Percentiles rank a stretch among this genome's conserved stretches.
phyloP scores from a whole-genome alignment of 2,888 invertebrate genomes.

The Oscheius sp. region DNA sequence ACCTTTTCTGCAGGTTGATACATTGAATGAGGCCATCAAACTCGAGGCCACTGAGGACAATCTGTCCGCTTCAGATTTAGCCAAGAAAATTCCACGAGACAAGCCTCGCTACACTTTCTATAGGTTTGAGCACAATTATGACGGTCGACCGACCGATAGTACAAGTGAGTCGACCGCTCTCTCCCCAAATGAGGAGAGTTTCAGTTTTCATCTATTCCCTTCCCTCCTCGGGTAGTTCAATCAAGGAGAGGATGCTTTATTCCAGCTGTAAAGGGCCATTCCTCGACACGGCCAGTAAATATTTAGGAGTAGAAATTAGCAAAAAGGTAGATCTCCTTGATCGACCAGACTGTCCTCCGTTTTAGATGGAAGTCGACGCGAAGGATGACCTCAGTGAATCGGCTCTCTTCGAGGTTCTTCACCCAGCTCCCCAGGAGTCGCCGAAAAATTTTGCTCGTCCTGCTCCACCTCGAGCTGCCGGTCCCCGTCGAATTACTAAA shows the following conservation, averaged over 20 bases:
- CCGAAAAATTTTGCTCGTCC: conserved; percentile 92
- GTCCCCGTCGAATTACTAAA: conserved; percentile 70
- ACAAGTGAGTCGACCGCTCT: conserved; percentile 78
- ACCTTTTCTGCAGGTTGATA: conserved; percentile 77
- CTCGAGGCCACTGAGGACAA: conserved; percentile 82
- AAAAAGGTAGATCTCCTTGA: conserved; percentile 82
- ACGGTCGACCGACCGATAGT: conserved; percentile 88
- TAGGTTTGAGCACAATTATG: conserved; percentile 89
- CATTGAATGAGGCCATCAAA: conserved; percentile 88
- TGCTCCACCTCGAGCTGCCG: conserved; percentile 82
- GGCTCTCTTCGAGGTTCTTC: conserved; percentile 89
- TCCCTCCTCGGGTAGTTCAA: conserved; percentile 92
- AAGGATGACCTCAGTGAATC: conserved; percentile 91
- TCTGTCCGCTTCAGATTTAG: conserved; percentile 81
- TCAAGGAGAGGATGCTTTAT: conserved; percentile 98
- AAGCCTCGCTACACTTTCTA: conserved; percentile 81
- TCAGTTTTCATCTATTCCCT: conserved; percentile 97
- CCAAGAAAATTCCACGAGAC: conserved; percentile 85
- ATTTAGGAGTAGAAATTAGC: conserved; percentile 83
- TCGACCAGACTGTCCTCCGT: neutral
- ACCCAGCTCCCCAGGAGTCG: conserved; percentile 73
- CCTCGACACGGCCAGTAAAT: conserved; percentile 83
- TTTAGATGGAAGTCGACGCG: conserved; percentile 82
- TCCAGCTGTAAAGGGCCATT: conserved; percentile 96
- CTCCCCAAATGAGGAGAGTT: conserved; percentile 7